Conservation (phyloP, 2,888 invertebrate species). For the Neoaliturus tenellus region DNA sequence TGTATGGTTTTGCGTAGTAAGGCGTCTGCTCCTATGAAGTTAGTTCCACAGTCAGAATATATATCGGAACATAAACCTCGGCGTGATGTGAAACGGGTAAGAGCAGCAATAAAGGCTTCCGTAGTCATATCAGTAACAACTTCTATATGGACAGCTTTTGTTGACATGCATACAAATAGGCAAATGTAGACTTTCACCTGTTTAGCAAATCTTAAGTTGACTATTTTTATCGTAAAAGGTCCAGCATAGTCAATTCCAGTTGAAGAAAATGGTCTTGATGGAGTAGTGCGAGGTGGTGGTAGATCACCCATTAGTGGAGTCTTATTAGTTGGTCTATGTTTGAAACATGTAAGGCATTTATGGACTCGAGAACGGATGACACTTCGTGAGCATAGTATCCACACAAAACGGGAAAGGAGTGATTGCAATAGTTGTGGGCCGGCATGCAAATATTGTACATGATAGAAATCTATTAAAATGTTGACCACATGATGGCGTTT, state of each 20-base stretch:
- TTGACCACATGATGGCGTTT: conserved; percentile 34
- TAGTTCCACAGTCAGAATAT: conserved; percentile 69
- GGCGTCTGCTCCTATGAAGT: conserved; percentile 69
- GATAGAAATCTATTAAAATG: conserved; percentile 57
- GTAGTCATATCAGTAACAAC: conserved; percentile 67
- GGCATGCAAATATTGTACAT: conserved; percentile 58
- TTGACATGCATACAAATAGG: conserved; percentile 66
- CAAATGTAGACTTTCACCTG: conserved; percentile 61
- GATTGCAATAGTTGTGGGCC: conserved; percentile 60
- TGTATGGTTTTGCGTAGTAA: too few species aligned
- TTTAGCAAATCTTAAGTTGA: too few species aligned
- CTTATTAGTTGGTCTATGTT: conserved; percentile 27
- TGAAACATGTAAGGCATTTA: conserved; percentile 61
- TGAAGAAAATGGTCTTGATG: too few species aligned
- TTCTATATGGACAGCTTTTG: conserved; percentile 68
- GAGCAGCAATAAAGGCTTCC: conserved; percentile 66
- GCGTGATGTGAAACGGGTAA: conserved; percentile 66
- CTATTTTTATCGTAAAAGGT: too few species aligned
- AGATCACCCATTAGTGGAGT: too few species aligned
- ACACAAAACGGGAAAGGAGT: conserved; percentile 58
- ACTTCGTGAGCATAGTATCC: conserved; percentile 61
- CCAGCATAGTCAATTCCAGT: conserved; percentile 63
- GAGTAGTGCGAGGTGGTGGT: too few species aligned
- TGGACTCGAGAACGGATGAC: conserved; percentile 57
- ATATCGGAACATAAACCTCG: conserved; percentile 65